Conservation (phyloP, 92 coral and sea anemone species). For the Palythoa caribaeorum region DNA sequence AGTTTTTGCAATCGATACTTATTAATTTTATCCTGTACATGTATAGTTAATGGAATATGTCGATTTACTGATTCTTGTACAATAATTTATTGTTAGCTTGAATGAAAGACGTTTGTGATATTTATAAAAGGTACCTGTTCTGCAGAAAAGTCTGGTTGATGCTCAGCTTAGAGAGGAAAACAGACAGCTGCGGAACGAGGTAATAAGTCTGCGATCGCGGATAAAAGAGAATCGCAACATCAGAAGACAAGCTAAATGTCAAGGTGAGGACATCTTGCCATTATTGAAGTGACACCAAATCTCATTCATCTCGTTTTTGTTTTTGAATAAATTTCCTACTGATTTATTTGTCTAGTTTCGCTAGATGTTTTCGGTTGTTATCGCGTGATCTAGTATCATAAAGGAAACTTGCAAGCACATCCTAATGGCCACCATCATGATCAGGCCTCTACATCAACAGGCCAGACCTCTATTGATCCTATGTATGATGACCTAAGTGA, state of each 20-base stretch:
- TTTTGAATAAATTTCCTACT: background rate
- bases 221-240: background rate
- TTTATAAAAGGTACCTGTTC: background rate
- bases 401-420: background rate
- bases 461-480: background rate
- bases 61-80: background rate
- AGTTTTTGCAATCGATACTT: background rate
- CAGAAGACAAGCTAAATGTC: background rate
- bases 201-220: constrained; percentile 4
- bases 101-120: background rate
- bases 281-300: background rate
- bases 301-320: background rate
- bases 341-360: background rate
- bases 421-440: background rate
- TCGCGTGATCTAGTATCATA: background rate
- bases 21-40: background rate
- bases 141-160: background rate
- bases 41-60: background rate
- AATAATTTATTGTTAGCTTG: background rate
- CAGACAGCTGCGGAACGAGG: background rate
- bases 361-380: background rate
- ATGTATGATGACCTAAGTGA: background rate
- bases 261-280: background rate
- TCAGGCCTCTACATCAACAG: background rate
- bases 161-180: background rate